Conservation (phyloP, 1,140 invertebrate genomes). For the Dendroctonus ponderosae region DNA sequence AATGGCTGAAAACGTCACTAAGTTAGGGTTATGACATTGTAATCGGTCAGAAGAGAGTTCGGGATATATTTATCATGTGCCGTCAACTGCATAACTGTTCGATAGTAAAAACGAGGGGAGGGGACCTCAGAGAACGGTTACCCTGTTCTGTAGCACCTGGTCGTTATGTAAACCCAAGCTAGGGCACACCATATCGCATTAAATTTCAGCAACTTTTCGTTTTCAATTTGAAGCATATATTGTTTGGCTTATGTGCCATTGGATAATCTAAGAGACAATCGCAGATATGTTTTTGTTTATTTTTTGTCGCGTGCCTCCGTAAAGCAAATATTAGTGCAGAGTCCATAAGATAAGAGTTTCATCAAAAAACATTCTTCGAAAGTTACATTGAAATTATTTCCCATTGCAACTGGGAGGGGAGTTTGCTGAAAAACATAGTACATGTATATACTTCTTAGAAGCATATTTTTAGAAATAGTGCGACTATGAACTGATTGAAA, state of each 20-base stretch:
- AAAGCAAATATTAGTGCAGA: too few relatives aligned
- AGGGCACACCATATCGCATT: conserved; percentile 38
- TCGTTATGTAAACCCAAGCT: conserved; percentile 32
- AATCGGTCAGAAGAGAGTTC: conserved; percentile 43
- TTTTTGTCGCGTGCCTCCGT: conserved; percentile 13
- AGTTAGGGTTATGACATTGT: conserved; percentile 40
- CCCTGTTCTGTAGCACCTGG: conserved; percentile 43
- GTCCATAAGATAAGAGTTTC: not conserved
- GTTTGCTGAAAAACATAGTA: too few relatives aligned
- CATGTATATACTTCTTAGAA: too few relatives aligned
- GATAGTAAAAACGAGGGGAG: conserved; percentile 32
- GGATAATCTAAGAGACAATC: too few relatives aligned
- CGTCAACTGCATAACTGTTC: conserved; percentile 40
- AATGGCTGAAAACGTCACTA: conserved; percentile 32
- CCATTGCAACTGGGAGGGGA: too few relatives aligned
- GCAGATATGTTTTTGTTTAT: conserved; percentile 7
- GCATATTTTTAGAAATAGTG: too few relatives aligned
- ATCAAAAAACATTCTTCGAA: not conserved
- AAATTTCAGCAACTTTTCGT: conserved; percentile 37
- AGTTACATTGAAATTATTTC: too few relatives aligned
- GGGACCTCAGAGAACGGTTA: conserved; percentile 41
- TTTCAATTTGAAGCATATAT: not conserved
- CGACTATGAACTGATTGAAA: too few relatives aligned
- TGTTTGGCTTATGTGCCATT: not conserved
- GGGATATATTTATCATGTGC: conserved; percentile 45